These are phyloP conservation scores for Iphiclides podalirius DNA, from an alignment of 2,888 invertebrate genomes.

Conservation along the genomic window DNA sequence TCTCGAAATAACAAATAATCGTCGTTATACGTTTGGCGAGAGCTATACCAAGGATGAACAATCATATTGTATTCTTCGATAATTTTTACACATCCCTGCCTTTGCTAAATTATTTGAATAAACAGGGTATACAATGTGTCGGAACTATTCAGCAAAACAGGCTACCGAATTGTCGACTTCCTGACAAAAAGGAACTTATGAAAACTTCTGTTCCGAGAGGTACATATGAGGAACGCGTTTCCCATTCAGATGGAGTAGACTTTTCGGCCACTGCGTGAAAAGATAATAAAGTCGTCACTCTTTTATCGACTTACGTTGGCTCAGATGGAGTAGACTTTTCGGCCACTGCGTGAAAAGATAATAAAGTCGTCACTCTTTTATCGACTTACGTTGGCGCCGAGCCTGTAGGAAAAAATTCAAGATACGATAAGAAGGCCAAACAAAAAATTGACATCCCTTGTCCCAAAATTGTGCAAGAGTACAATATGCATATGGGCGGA, in stretches of 20 bases:
- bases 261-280: no score
- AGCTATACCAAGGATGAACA: slow-evolving; percentile 27
- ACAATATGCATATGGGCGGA: no score
- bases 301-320: no score
- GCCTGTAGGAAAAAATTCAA: no score
- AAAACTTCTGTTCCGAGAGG: slow-evolving; percentile 38
- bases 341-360: no score
- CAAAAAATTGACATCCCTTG: no score
- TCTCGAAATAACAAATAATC: slow-evolving; percentile 32
- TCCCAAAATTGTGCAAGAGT: no score
- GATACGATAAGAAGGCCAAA: no score
- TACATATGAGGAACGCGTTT: slow-evolving; percentile 38
- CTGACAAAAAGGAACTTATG: slow-evolving; percentile 35
- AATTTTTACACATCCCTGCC: slow-evolving; percentile 30
- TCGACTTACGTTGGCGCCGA: no score
- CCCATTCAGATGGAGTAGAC: slow-evolving; percentile 35
- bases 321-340: no score
- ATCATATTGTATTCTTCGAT: slow-evolving; percentile 28
- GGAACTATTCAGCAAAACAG: slow-evolving; percentile 34
- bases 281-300: no score
- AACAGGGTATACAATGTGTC: slow-evolving; percentile 37
- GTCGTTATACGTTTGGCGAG: slow-evolving; percentile 31
- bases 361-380: no score
- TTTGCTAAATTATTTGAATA: slow-evolving; percentile 33
- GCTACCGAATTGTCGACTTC: slow-evolving; percentile 37